phyloP scores from a whole-genome alignment of 2,113 vertebrate genomes.

The Pithys albifrons region DNA sequence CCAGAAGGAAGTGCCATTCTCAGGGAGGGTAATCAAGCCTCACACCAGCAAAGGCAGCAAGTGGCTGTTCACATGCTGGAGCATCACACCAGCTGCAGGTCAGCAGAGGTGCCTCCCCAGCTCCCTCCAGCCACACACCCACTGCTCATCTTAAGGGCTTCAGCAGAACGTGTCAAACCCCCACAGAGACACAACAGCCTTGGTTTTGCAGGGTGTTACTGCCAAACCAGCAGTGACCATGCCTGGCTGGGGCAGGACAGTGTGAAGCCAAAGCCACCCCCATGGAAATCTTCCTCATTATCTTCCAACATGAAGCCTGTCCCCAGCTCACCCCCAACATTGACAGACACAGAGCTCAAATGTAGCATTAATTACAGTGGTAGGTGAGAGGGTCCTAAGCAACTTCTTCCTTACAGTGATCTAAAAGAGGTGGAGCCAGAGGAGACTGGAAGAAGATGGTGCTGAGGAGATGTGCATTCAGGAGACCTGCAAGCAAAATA shows the following conservation, averaged over 20 bases:
- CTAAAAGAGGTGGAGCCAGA: background rate
- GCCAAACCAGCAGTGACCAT: accelerated
- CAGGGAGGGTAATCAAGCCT: background rate
- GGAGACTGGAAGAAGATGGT: background rate
- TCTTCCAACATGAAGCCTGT: background rate
- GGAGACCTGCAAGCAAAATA: slow-evolving; percentile 2
- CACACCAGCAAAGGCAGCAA: accelerated
- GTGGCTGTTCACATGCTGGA: accelerated
- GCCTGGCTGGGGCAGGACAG: background rate
- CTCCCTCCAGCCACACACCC: background rate
- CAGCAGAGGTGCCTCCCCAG: background rate
- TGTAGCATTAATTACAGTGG: background rate
- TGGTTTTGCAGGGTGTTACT: background rate
- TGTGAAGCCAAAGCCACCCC: background rate
- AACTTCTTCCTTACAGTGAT: background rate
- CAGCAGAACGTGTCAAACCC: background rate
- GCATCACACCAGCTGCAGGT: accelerated
- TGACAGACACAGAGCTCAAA: background rate
- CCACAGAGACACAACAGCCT: background rate
- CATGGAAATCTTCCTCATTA: background rate
- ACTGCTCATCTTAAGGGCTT: accelerated
- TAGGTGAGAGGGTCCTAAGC: background rate
- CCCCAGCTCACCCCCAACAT: background rate
- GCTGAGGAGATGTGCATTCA: background rate
- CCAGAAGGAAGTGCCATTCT: slow-evolving; percentile 32